Evolutionary conservation across 2,113 vertebrate species (phyloP), one percentile per base, ranked within the genome.

Genomic region (Chionis minor): DNA sequence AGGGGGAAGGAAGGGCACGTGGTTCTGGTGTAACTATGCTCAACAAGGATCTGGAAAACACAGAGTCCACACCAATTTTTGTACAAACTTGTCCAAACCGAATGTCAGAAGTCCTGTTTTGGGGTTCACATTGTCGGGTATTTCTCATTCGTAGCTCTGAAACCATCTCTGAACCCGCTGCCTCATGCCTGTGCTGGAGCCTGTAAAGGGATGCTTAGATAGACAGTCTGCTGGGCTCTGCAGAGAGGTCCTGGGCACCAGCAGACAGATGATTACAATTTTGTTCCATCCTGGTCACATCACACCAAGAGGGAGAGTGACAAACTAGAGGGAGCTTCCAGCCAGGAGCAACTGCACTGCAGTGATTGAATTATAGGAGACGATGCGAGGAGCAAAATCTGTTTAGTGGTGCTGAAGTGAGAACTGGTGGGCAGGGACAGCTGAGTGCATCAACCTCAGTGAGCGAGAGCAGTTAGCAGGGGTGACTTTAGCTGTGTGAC

Each of bases 281-380:
- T 58, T 81, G 30, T 88, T 86, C 93, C 14, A 26, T 67, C 94
- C 54, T 80, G 58, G 51, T 86, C 12, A 71, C 28, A 38, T 87
- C 59, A 69, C 10, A 81, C 79, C 0, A 2, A 86, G 52, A 59
- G n/a, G 61, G 51, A 92, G 75, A 92, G 18, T 35, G 74, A 67
- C 52, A 85, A 83, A 79, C 33, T 38, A 33, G 6, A 81, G 44
- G 38, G 70, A 51, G 47, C 82, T 94, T 84, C 69, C 84, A 90
- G 49, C 49, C 78, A 90, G 83, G 18, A 72, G 45, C 40, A 72
- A 71, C 4, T 7, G 49, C 22, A 17, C 65, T 77, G 49, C 17
- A 73, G 62, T 85, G 80, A 85, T 49, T 91, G 49, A 95, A 88
- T 92, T 95, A 82, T 9, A 77, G 55, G 69, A 93, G 58, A 82